phyloP scores from a whole-genome alignment of 2,888 invertebrate genomes.

The Tuta absoluta region DNA sequence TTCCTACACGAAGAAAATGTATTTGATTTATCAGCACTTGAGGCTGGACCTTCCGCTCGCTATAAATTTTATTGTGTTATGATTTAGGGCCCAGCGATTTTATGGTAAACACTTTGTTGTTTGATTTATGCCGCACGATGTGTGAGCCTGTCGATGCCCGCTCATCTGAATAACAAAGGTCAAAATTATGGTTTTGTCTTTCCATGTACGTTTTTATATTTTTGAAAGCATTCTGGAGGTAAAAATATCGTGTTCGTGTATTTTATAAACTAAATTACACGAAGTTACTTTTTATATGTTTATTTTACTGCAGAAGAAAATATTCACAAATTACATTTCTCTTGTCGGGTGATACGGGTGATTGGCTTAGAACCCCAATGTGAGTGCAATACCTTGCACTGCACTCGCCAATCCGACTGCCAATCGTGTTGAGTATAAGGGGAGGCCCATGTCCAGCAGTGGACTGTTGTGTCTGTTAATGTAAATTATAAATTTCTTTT shows the following conservation, averaged over 20 bases:
- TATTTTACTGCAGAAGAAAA: too few species aligned
- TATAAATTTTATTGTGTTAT: slow-evolving; percentile 81
- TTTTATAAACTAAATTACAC: background rate
- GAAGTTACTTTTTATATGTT: background rate
- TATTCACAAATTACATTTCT: background rate
- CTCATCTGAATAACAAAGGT: slow-evolving; percentile 40
- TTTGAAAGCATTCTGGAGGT: background rate
- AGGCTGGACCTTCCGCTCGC: slow-evolving; percentile 78
- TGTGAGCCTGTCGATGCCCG: slow-evolving; percentile 47
- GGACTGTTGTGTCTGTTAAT: too few species aligned
- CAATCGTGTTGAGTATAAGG: too few species aligned
- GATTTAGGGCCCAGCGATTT: slow-evolving; percentile 78
- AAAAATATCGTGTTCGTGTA: background rate
- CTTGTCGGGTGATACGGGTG: too few species aligned
- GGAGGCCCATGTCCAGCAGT: too few species aligned
- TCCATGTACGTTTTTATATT: slow-evolving; percentile 9
- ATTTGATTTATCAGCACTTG: slow-evolving; percentile 79
- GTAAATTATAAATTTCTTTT: background rate
- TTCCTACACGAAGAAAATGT: slow-evolving; percentile 76
- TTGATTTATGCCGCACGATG: slow-evolving; percentile 62
- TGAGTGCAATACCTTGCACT: too few species aligned
- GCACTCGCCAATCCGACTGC: too few species aligned
- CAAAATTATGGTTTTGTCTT: slow-evolving; percentile 28
- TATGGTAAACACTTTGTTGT: slow-evolving; percentile 76
- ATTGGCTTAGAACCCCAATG: too few species aligned